Evolutionary conservation across 2,888 invertebrate species (phyloP), one percentile per base, ranked within the genome.

Genomic region (Stegophylla sp.): DNA sequence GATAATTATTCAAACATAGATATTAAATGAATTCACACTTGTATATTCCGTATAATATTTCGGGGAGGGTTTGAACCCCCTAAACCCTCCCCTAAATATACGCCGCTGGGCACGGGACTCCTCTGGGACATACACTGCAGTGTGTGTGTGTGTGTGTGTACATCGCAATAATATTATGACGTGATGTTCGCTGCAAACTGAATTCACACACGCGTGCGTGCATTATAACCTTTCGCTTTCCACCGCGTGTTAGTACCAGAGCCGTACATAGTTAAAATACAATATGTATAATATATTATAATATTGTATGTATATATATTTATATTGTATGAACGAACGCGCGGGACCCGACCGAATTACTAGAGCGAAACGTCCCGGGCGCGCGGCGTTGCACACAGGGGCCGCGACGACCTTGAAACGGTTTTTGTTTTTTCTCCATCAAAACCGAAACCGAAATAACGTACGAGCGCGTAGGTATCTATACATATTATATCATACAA

Each of bases 181-280:
- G 45, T 61, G n/a, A n/a, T n/a, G 53, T 66, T 51, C 75, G 53
- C 64, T n/a, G n/a, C n/a, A n/a, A n/a, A n/a, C n/a, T n/a, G n/a
- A n/a, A n/a, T n/a, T n/a, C n/a, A n/a, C n/a, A n/a, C n/a, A n/a
- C n/a, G n/a, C n/a, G n/a, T n/a, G n/a, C n/a, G n/a, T n/a, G n/a
- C n/a, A n/a, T n/a, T 34, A 7, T 48, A 71, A 79, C 79, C 71
- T 79, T 79, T 79, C 79, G 79, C 79, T 79, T 79, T 79, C 51
- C 28, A 9, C n/a, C 34, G 12, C 64, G 17, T 28, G 17, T 28
- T 34, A 4, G 3, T 61, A 34, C 5, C n/a, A n/a, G n/a, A n/a
- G n/a, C n/a, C n/a, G n/a, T n/a, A n/a, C n/a, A n/a, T n/a, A n/a
- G n/a, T n/a, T n/a, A n/a, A n/a, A n/a, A n/a, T n/a, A n/a, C n/a